phyloP scores from a whole-genome alignment of 2,113 vertebrate species.

The Solea solea region DNA sequence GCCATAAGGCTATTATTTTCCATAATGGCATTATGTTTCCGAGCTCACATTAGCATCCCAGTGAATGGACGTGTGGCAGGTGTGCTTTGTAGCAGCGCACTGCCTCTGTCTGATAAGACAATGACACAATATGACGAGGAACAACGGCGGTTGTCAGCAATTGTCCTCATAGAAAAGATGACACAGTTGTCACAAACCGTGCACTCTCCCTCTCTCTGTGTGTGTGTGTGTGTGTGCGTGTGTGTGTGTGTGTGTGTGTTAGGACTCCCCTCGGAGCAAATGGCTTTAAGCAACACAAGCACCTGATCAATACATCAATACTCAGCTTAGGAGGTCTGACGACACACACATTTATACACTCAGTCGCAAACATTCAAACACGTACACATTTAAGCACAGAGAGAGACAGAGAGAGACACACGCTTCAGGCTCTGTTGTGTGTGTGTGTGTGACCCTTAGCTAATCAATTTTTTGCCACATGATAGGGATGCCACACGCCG shows the following conservation, averaged over 20 bases:
- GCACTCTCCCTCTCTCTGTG: constrained; percentile 11
- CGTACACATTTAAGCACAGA: neutral
- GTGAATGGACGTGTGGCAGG: constrained; percentile 76
- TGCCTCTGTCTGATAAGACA: constrained; percentile 74
- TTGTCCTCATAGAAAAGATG: constrained; percentile 74
- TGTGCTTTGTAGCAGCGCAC: constrained; percentile 70
- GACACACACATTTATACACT: constrained; percentile 62
- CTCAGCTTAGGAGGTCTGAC: constrained; percentile 83
- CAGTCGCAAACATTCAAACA: constrained; percentile 38
- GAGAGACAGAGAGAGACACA: constrained; percentile 9
- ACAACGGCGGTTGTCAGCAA: constrained; percentile 69
- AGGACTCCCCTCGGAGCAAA: constrained; percentile 75
- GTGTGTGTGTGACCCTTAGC: constrained; percentile 73
- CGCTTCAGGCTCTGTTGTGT: constrained; percentile 44
- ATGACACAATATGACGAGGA: constrained; percentile 78
- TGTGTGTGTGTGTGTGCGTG: constrained; percentile 15
- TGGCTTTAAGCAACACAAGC: constrained; percentile 81
- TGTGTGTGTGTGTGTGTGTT: constrained; percentile 38
- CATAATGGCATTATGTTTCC: constrained; percentile 71
- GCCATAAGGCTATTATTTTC: constrained; percentile 63
- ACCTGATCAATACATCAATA: constrained; percentile 85
- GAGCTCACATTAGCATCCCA: constrained; percentile 71
- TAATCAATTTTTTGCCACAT: constrained; percentile 78
- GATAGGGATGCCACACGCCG: constrained; percentile 77
- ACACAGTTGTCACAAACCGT: constrained; percentile 75